phyloP scores from a whole-genome alignment of 92 coral and sea anemone species.

The Zoanthus sociatus region DNA sequence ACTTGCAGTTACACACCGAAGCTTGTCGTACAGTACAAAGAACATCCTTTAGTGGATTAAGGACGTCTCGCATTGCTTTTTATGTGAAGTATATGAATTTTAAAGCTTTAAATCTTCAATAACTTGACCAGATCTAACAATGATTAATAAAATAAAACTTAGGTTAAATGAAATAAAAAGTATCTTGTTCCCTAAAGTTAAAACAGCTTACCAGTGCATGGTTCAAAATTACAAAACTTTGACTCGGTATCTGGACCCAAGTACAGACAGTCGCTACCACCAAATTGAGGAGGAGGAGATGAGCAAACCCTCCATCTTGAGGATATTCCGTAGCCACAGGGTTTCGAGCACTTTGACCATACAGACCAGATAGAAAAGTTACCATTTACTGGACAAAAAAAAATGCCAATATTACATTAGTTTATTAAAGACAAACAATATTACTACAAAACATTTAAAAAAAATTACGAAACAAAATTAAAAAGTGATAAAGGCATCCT shows the following conservation, averaged over 20 bases:
- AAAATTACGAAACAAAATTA: too few species aligned
- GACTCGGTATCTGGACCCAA: constrained; percentile 46
- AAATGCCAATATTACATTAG: neutral
- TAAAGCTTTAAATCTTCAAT: neutral
- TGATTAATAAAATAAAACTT: too few species aligned
- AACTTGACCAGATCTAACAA: neutral
- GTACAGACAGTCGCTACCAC: constrained; percentile 36
- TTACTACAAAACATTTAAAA: neutral
- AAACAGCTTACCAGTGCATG: constrained; percentile 9
- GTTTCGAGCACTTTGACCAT: constrained; percentile 41
- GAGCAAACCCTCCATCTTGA: constrained; percentile 47
- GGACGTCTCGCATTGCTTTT: too few species aligned
- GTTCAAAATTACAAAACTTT: constrained; percentile 36
- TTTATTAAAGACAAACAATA: neutral
- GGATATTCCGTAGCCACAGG: constrained; percentile 34
- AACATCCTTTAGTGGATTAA: too few species aligned
- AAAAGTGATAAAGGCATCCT: too few species aligned
- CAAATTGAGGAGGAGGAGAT: constrained; percentile 42
- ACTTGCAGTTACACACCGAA: too few species aligned
- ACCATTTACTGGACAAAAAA: constrained; percentile 3
- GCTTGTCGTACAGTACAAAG: too few species aligned
- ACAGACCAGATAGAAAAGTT: constrained; percentile 38
- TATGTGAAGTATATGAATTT: neutral
- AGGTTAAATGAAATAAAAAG: neutral
- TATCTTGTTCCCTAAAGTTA: neutral